Percentiles rank a stretch among this genome's conserved stretches.
These are phyloP conservation scores for Myotis vivesi DNA, from an alignment of 2,797 vertebrate species.

Conservation along the genomic window DNA sequence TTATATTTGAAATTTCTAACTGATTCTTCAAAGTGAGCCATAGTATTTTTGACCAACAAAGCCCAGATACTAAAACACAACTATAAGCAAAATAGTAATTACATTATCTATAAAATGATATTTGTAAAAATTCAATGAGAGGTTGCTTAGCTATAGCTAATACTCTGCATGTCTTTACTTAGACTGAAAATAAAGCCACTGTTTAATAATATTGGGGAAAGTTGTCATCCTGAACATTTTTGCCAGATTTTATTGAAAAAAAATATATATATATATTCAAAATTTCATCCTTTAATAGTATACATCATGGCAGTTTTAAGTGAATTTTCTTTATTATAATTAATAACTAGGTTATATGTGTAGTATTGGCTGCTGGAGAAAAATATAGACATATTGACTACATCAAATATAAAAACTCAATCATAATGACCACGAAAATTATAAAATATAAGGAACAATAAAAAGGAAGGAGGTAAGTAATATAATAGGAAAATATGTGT, in stretches of 20 bases:
- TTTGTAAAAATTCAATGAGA: constrained; percentile 21
- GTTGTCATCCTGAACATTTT: neutral
- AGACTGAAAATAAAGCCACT: neutral
- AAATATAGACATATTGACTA: neutral
- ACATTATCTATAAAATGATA: neutral
- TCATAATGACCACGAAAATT: neutral
- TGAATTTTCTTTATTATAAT: neutral
- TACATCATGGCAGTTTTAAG: neutral
- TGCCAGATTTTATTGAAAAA: neutral
- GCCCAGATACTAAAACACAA: neutral
- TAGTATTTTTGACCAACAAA: constrained; percentile 17
- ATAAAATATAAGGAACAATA: neutral
- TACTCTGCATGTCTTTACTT: neutral
- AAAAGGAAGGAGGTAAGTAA: neutral
- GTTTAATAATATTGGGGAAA: neutral
- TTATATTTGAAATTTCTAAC: neutral
- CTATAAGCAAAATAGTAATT: constrained; percentile 27
- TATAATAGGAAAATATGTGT: neutral
- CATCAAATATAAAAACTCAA: neutral
- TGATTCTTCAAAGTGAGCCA: neutral
- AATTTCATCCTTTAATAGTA: neutral
- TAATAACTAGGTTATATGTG: neutral
- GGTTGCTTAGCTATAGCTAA: neutral
- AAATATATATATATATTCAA: neutral
- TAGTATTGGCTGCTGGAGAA: neutral